phyloP scores from a whole-genome alignment of 1,140 invertebrate species.

The Brachionus rubens region DNA sequence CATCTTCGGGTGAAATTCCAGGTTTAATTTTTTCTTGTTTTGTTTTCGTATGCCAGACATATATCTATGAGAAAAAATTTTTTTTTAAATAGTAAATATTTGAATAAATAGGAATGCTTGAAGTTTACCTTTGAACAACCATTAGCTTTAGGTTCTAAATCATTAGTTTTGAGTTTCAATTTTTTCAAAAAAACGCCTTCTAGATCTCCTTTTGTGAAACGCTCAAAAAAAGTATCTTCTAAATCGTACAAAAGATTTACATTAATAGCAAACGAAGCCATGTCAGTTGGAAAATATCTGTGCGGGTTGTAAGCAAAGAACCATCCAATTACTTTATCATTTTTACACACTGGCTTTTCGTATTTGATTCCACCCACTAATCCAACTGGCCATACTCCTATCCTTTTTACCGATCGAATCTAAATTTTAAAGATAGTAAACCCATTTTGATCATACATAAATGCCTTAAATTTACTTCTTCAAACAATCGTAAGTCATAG shows the following conservation, averaged over 20 bases:
- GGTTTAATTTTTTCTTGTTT: not conserved
- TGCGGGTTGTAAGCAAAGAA: conserved; percentile 84
- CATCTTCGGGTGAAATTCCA: not conserved
- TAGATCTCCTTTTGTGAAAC: not conserved
- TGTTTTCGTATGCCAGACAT: conserved; percentile 23
- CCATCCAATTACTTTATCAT: conserved; percentile 64
- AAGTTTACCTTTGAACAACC: conserved; percentile 16
- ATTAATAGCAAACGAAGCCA: conserved; percentile 96
- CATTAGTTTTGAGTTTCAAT: not conserved
- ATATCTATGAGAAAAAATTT: not conserved
- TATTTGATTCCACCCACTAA: conserved; percentile 66
- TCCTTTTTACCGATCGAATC: conserved; percentile 78
- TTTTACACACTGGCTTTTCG: conserved; percentile 55
- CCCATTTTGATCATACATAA: conserved; percentile 26
- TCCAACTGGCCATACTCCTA: conserved; percentile 95
- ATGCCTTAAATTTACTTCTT: conserved; percentile 67
- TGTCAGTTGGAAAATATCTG: conserved; percentile 88
- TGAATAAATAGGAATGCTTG: not conserved
- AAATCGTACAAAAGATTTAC: conserved; percentile 64
- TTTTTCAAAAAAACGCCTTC: conserved; percentile 18
- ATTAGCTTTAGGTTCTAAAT: conserved; percentile 27
- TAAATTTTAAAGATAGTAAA: conserved; percentile 56
- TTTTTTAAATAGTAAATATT: not conserved
- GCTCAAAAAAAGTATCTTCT: conserved; percentile 26
- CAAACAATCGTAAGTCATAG: conserved; percentile 81